These are phyloP conservation scores for Colius striatus DNA, from an alignment of 2,113 vertebrate genomes.

Conservation along the genomic window DNA sequence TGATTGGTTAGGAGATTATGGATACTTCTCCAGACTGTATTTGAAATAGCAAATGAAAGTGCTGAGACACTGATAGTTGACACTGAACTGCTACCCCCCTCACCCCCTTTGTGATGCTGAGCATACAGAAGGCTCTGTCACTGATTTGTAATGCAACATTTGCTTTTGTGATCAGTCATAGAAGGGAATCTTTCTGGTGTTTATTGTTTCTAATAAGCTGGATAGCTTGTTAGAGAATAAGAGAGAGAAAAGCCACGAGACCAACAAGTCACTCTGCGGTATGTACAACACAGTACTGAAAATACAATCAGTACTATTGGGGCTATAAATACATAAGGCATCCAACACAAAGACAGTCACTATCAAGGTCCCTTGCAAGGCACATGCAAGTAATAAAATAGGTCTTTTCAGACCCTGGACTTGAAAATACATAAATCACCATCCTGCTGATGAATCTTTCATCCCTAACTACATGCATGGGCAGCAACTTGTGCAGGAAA, in stretches of 20 bases:
- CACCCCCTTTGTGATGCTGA: not conserved
- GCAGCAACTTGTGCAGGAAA: not conserved
- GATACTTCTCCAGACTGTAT: conserved; percentile 12
- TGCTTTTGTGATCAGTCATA: not conserved
- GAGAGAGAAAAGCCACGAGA: not conserved
- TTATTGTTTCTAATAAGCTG: not conserved
- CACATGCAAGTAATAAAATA: not conserved
- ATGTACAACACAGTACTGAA: not conserved
- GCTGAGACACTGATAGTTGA: not conserved
- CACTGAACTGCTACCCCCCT: not conserved
- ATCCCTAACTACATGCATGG: not conserved
- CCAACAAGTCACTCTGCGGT: not conserved
- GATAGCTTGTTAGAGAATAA: not conserved
- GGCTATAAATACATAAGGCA: not conserved
- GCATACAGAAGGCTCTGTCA: not conserved
- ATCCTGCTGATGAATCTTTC: not conserved
- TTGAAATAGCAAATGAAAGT: conserved; percentile 43
- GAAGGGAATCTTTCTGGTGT: conserved; percentile 1
- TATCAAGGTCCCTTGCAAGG: not conserved
- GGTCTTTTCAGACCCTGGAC: not conserved
- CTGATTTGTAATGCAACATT: not conserved
- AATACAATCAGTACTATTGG: not conserved
- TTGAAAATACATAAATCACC: not conserved
- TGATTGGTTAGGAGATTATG: conserved; percentile 43
- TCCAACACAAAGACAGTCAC: not conserved